Conservation (phyloP, 2,113 vertebrate species). For the Cinclus mexicanus region DNA sequence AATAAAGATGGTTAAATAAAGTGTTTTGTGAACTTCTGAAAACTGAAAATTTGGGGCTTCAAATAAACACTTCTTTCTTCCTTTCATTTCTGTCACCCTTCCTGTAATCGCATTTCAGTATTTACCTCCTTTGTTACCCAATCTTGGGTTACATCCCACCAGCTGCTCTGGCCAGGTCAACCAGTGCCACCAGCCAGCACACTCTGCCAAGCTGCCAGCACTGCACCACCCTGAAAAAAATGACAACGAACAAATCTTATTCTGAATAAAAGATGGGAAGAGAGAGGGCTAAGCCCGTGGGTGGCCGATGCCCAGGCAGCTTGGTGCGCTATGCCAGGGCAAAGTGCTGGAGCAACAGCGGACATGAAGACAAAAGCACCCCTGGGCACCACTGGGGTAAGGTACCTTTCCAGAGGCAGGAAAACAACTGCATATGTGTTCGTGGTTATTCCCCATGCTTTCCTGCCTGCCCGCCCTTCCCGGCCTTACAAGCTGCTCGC, state of each 20-base stretch:
- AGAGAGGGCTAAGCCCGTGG: background rate
- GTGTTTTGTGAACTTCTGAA: background rate
- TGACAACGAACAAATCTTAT: background rate
- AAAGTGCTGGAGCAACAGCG: fast-evolving
- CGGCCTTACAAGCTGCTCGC: fast-evolving
- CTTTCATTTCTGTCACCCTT: background rate
- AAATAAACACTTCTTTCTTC: background rate
- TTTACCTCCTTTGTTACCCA: background rate
- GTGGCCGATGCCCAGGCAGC: background rate
- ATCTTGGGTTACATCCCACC: background rate
- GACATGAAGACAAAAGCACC: background rate
- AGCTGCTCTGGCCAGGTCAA: background rate
- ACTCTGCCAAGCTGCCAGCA: background rate
- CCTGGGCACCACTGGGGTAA: background rate
- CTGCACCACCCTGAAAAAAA: no score
- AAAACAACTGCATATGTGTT: background rate
- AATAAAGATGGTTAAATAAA: background rate
- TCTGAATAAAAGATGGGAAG: background rate
- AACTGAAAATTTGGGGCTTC: background rate
- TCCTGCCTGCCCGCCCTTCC: background rate
- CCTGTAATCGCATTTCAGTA: background rate
- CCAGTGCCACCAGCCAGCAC: fast-evolving
- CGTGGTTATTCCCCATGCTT: fast-evolving
- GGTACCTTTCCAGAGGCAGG: background rate
- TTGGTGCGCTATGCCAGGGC: fast-evolving